Evolutionary conservation across 2,113 vertebrate genomes (phyloP), one percentile per base, ranked within the genome.

Genomic region (Motacilla tschutschensis): DNA sequence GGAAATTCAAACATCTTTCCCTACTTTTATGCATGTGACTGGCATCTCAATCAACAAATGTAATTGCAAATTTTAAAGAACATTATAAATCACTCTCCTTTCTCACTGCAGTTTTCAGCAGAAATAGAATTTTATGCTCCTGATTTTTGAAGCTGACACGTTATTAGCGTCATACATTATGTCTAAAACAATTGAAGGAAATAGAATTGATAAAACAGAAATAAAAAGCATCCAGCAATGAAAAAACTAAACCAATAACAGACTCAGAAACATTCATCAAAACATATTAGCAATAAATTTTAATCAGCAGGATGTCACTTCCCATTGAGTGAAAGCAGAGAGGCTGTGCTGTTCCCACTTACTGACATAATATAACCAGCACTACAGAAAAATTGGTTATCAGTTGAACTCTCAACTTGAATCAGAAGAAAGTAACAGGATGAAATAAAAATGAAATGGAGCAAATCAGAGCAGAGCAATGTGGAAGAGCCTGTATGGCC

Each of bases 261-360:
- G 25, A n/a, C 70, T 79, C 80, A 87, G 64, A 94, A 95, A 67
- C 77, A 91, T 88, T 94, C 69, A 83, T 95, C 83, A 81, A 87
- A 91, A 44, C 57, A 50, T 55, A 95, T 93, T 82, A 93, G 77
- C 85, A 89, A 93, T 92, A 92, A 77, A 94, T 96, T 87, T 91
- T 94, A 89, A 94, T 96, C 91, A 93, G 87, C 48, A 46, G 14
- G 8, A 10, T 93, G 92, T 93, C 92, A 87, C 74, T 85, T 95
- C 69, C 47, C 47, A 90, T 91, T 78, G 77, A 93, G 77, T 26
- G 43, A 81, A 90, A 92, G 82, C 51, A 76, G 28, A 93, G 60
- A 46, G 84, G 44, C 46, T 88, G n/a, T 47, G 50, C 19, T 64
- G 10, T 54, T 79, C 81, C 55, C 47, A 67, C 50, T 80, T 85